Evolutionary conservation across 2,797 vertebrate species (phyloP).

Genomic region (Columba guinea): DNA sequence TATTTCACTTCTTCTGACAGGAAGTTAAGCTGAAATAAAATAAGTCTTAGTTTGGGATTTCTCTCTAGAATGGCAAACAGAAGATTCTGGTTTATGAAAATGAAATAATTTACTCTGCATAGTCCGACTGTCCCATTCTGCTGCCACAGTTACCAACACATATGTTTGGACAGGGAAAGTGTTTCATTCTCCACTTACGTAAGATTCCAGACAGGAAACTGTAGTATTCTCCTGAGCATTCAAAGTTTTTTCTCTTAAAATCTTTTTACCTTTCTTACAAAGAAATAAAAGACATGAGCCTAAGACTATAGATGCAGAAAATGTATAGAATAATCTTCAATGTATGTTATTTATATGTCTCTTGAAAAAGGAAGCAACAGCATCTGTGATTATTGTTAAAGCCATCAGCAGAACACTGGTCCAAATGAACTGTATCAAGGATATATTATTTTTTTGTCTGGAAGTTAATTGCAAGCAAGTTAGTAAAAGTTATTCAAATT

Average conservation of each 20-base stretch:
- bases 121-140: not conserved
- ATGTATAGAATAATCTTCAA: not conserved
- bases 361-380: not conserved
- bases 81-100: not conserved
- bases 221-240: not conserved
- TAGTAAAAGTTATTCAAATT: not conserved
- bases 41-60: not conserved
- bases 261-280: not conserved
- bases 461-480: not conserved
- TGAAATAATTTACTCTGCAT: not conserved
- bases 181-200: not conserved
- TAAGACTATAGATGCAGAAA: not conserved
- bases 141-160: not conserved
- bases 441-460: not conserved
- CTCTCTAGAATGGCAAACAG: not conserved
- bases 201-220: not conserved
- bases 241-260: not conserved
- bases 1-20: not conserved
- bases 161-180: not conserved
- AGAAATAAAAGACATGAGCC: not conserved
- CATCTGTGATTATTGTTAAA: not conserved
- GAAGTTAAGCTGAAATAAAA: not conserved
- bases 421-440: not conserved
- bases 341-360: not conserved
- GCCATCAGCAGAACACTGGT: not conserved